Evolutionary conservation across 2,888 invertebrate genomes (phyloP).

Genomic region (Ormyrus pomaceus): DNA sequence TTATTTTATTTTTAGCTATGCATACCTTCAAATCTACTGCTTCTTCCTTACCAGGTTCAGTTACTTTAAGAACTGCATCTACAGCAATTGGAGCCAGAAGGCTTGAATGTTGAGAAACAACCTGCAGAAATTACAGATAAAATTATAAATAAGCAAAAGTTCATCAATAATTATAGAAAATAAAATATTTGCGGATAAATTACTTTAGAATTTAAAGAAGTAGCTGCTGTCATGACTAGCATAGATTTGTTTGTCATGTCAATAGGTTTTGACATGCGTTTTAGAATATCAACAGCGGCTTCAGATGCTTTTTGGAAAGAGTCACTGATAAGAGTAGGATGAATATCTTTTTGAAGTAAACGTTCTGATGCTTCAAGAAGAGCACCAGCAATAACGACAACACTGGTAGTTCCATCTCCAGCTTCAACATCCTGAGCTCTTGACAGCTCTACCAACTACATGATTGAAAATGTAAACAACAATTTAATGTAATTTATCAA

Average conservation of each 20-base stretch:
- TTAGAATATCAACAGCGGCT: conserved; percentile 87
- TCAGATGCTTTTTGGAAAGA: conserved; percentile 93
- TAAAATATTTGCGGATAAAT: neutral
- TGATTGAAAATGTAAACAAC: conserved; percentile 61
- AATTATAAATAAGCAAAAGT: conserved; percentile 1
- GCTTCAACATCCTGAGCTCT: conserved; percentile 99
- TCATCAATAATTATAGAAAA: neutral
- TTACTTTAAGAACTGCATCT: conserved; percentile 93
- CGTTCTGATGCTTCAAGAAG: conserved; percentile 96
- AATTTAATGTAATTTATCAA: conserved; percentile 28
- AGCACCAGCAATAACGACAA: conserved; percentile 98
- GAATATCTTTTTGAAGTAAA: conserved; percentile 94
- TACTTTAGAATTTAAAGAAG: conserved; percentile 96
- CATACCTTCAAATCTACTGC: conserved; percentile 89
- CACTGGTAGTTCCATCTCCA: conserved; percentile 99
- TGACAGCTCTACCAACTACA: conserved; percentile 95
- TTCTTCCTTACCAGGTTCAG: conserved; percentile 83
- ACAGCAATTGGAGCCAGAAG: conserved; percentile 97
- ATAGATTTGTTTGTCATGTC: conserved; percentile 91
- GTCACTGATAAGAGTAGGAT: conserved; percentile 98
- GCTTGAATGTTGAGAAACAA: conserved; percentile 98
- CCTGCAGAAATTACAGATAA: conserved; percentile 75
- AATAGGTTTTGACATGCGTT: conserved; percentile 89
- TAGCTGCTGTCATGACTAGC: conserved; percentile 95
- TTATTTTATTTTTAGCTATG: conserved; percentile 13